These are phyloP conservation scores for Drosophila melanosoma DNA, from an alignment of 2,888 invertebrate species.

Conservation along the genomic window DNA sequence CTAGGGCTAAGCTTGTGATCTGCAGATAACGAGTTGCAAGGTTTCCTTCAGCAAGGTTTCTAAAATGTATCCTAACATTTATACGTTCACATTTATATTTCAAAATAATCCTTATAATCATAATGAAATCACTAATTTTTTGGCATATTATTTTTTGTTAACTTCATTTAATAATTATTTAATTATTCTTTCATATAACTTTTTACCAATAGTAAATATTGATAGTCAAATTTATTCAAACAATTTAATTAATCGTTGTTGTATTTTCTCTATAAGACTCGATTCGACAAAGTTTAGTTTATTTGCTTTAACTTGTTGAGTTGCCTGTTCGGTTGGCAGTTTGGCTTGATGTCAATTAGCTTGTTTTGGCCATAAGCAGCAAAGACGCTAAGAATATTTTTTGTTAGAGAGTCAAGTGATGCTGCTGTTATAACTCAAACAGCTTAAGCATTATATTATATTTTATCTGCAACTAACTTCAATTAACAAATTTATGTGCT, in stretches of 20 bases:
- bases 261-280: slow-evolving; percentile 31
- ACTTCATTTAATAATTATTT: neutral
- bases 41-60: neutral
- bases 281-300: slow-evolving; percentile 57
- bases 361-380: slow-evolving; percentile 59
- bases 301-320: slow-evolving; percentile 63
- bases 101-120: neutral
- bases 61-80: neutral
- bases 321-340: slow-evolving; percentile 38
- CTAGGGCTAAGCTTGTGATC: neutral
- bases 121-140: neutral
- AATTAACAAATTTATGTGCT: slow-evolving; percentile 44
- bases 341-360: slow-evolving; percentile 69
- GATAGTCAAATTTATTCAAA: slow-evolving; percentile 12
- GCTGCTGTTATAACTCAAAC: slow-evolving; percentile 45
- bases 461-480: slow-evolving; percentile 8
- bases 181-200: neutral
- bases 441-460: slow-evolving; percentile 13
- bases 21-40: neutral
- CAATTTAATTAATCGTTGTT: slow-evolving; percentile 4
- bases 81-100: neutral
- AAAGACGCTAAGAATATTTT: slow-evolving; percentile 27
- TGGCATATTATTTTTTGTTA: neutral
- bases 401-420: slow-evolving; percentile 1
- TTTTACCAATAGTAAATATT: neutral